A percentile compares a stretch with the other conserved stretches of the same genome.
Evolutionary conservation across 2,888 invertebrate species (phyloP).

Genomic region (Elmis aenea): DNA sequence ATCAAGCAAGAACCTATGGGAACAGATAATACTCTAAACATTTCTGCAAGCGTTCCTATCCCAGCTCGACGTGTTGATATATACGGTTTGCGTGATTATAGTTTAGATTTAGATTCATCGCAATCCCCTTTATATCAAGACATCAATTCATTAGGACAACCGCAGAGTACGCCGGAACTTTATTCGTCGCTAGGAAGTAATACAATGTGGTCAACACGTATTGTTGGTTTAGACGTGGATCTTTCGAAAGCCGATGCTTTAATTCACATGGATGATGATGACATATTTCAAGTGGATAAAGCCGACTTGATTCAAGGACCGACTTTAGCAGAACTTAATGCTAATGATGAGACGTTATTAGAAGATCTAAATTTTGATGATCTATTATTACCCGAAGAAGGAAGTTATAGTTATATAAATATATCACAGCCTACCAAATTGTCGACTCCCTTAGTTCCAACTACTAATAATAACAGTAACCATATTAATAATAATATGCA

Average conservation of each 20-base stretch:
- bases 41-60: constrained; percentile 61
- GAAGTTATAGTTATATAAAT: constrained; percentile 49
- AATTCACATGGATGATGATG: constrained; percentile 78
- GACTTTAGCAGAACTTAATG: constrained; percentile 79
- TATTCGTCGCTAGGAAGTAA: constrained; percentile 10
- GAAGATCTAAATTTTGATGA: constrained; percentile 86
- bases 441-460: constrained; percentile 25
- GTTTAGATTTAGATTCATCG: constrained; percentile 53
- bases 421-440: constrained; percentile 16
- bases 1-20: constrained; percentile 58
- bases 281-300: constrained; percentile 85
- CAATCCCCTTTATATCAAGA: constrained; percentile 52
- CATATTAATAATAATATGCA: constrained; percentile 34
- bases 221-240: constrained; percentile 27
- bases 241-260: constrained; percentile 56
- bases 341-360: constrained; percentile 75
- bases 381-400: constrained; percentile 68
- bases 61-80: constrained; percentile 51
- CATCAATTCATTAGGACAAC: constrained; percentile 38
- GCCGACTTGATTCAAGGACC: constrained; percentile 77
- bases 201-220: constrained; percentile 45
- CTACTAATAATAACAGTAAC: constrained; percentile 29
- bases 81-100: constrained; percentile 49
- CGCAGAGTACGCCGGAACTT: constrained; percentile 40
- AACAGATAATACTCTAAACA: constrained; percentile 44